phyloP scores from a whole-genome alignment of 2,797 vertebrate species.

The Aselliscus stoliczkanus region DNA sequence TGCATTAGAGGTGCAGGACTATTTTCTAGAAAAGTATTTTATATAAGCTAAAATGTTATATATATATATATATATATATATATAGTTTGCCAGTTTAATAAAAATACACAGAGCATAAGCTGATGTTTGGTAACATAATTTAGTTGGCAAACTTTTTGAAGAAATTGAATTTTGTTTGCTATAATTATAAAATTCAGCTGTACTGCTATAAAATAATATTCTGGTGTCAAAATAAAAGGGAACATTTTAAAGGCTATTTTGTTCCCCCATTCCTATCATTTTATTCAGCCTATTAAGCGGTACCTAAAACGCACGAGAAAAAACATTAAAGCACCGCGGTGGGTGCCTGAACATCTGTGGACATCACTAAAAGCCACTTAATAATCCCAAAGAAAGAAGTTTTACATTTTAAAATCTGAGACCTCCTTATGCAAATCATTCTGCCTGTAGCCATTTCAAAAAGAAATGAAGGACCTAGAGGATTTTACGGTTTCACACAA shows the following conservation, averaged over 20 bases:
- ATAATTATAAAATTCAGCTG: conserved; percentile 1
- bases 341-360: conserved; percentile 72
- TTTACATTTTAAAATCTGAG: conserved; percentile 79
- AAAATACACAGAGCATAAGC: background rate
- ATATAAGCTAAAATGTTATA: background rate
- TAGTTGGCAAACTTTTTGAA: background rate
- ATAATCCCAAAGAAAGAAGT: conserved; percentile 78
- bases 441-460: conserved; percentile 83
- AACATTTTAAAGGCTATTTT: conserved; percentile 32
- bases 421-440: conserved; percentile 82
- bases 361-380: conserved; percentile 49
- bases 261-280: background rate
- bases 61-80: background rate
- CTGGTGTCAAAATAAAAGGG: background rate
- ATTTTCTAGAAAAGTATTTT: background rate
- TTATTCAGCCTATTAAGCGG: conserved; percentile 15
- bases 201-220: background rate
- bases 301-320: conserved; percentile 42
- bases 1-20: background rate
- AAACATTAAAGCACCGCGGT: conserved; percentile 60
- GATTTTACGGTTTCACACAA: conserved; percentile 78
- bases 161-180: background rate
- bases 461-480: conserved; percentile 78
- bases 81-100: background rate
- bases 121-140: conserved; percentile 16